A percentile compares a stretch with the other conserved stretches of the same genome.
Evolutionary conservation across 1,140 invertebrate species (phyloP).

Genomic region (Brachystomella parvula): DNA sequence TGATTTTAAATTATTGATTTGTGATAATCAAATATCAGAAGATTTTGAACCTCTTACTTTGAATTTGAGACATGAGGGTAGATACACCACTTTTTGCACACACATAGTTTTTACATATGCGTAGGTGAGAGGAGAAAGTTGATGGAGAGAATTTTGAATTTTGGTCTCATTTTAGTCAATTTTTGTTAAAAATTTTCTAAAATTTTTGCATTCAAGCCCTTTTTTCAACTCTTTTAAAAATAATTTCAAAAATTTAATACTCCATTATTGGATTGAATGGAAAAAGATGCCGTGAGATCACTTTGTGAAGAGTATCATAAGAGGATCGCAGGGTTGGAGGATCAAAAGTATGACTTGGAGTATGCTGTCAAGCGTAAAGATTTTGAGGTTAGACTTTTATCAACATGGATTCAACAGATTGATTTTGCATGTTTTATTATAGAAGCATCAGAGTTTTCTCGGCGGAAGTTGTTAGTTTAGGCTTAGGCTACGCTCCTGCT

Average conservation of each 20-base stretch:
- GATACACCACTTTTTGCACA: background rate
- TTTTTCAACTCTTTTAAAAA: background rate
- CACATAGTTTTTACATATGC: background rate
- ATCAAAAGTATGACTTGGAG: constrained; percentile 96
- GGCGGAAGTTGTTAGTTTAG: no score
- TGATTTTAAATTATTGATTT: constrained; percentile 3
- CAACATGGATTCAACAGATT: no score
- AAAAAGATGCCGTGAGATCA: constrained; percentile 23
- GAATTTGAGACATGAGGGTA: background rate
- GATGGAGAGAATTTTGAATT: background rate
- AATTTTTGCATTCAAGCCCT: no score
- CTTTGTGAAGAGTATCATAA: constrained; percentile 66
- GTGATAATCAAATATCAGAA: no score
- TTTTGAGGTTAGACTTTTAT: constrained; percentile 66
- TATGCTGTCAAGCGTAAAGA: constrained; percentile 95
- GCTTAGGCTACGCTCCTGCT: no score
- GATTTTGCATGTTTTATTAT: background rate
- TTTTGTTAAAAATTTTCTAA: background rate
- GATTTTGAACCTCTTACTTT: no score
- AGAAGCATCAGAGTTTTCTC: no score
- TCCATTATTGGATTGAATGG: background rate
- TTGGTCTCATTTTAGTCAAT: background rate
- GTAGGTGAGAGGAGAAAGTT: background rate
- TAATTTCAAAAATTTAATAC: background rate
- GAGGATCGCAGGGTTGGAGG: constrained; percentile 80